Conservation (phyloP, 2,797 vertebrate species). For the Megaceryle alcyon region DNA sequence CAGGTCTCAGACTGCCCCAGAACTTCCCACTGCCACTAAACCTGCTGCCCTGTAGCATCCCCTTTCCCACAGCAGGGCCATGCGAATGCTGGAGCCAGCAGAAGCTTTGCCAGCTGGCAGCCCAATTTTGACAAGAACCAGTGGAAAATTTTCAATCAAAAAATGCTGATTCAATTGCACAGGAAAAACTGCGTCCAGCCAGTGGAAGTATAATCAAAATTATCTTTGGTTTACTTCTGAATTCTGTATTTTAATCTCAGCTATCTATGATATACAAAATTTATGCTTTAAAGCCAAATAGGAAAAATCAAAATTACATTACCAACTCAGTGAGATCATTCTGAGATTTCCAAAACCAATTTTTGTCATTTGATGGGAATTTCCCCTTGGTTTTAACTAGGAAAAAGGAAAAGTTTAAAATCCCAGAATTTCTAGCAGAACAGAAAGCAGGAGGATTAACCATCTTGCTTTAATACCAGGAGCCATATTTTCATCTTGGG, state of each 20-base stretch:
- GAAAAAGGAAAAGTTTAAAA: not conserved
- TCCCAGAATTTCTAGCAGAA: not conserved
- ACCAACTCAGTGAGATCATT: not conserved
- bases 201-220: conserved; percentile 41
- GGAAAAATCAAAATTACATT: conserved; percentile 2
- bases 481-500: not conserved
- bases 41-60: not conserved
- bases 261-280: not conserved
- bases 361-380: not conserved
- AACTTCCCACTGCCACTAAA: not conserved
- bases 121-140: not conserved
- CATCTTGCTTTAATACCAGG: not conserved
- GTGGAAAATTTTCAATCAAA: conserved; percentile 15
- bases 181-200: not conserved
- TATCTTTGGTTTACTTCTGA: conserved; percentile 45
- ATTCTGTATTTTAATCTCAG: conserved; percentile 2
- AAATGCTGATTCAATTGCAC: conserved; percentile 29
- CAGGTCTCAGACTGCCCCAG: not conserved
- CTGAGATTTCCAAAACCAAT: not conserved
- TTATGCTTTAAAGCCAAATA: not conserved
- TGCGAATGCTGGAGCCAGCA: not conserved
- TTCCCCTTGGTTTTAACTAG: not conserved
- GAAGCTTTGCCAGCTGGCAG: conserved; percentile 25
- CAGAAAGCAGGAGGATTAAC: not conserved
- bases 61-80: not conserved